Base-by-base conservation (phyloP, 2,113 vertebrate genomes). In the Penelope pileata region DNA sequence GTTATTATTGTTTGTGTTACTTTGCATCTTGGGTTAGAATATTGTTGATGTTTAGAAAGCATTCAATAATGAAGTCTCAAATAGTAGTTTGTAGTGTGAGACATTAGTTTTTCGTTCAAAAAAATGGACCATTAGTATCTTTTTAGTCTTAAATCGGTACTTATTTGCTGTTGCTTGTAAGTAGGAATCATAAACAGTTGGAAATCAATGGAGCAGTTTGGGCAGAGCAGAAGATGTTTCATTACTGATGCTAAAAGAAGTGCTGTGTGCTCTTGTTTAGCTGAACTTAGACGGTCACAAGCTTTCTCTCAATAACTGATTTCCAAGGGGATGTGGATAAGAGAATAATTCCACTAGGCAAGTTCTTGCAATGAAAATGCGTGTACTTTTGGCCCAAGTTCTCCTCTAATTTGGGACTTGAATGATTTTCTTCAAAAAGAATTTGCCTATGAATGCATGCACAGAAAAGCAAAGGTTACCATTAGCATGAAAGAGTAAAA, bases 1-100 rank as follows among this genome's bases (percentile, higher is more conserved):
- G 96, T 97, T 80, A 68, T 96, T 98, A 94, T 97, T 93, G 95
- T 93, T 88, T 97, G 85, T 97, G 94, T 98, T 98, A 97, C 97
- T 77, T 94, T 94, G 54, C 12, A 2, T 84, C 60, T 90, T 84
- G 79, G 32, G 54, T 86, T 88, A 81, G 76, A 67, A 72, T 76
- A 9, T 50, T 86, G 23, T 2, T 42, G 36, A 18, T 92, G 17
- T 77, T 80, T 54, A 70, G 45, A 77, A 64, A 83, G 53, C n/a
- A 13, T 23, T 34, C 22, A 59, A 62, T 32, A 29, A n/a, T 82
- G 69, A 70, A 29, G 18, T 42, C 48, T 91, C 34, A 84, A 53
- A 30, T 15, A 86, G 69, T 22, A 75, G 48, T 21, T 7, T 79
- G 36, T 60, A 64, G 40, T 74, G 6, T 34, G 73, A 60, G 48